A percentile compares a stretch with the other conserved stretches of the same genome.
phyloP scores from a whole-genome alignment of 2,113 vertebrate species.

The Turdus rufiventris region DNA sequence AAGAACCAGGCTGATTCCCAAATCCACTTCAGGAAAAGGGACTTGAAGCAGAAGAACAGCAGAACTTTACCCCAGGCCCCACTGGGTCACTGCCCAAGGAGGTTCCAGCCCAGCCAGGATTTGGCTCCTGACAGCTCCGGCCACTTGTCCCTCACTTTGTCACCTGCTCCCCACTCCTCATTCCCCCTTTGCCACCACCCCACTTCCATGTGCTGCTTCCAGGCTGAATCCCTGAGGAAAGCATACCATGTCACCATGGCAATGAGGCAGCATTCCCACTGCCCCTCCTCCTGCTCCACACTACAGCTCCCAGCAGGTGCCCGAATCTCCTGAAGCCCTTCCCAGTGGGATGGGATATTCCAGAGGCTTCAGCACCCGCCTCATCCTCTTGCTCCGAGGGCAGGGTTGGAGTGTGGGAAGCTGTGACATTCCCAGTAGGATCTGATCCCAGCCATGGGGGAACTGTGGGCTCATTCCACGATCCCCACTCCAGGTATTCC shows the following conservation, averaged over 20 bases:
- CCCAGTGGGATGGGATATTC: background rate
- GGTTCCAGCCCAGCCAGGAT: background rate
- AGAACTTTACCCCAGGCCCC: accelerated
- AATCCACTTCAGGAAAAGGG: accelerated
- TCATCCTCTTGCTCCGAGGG: accelerated
- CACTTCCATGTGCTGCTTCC: accelerated
- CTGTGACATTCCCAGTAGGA: background rate
- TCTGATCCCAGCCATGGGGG: background rate
- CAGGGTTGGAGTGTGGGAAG: background rate
- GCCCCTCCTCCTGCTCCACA: background rate
- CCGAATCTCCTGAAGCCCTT: accelerated
- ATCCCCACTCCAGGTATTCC: background rate
- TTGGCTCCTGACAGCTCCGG: background rate
- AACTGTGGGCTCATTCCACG: accelerated
- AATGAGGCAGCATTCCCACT: background rate
- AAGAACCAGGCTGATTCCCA: background rate
- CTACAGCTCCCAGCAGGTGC: background rate
- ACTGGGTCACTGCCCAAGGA: accelerated
- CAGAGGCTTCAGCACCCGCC: accelerated
- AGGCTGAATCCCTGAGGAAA: background rate
- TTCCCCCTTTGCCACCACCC: background rate
- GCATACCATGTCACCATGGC: background rate
- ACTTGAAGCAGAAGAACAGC: accelerated
- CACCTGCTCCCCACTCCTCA: too few relatives aligned
- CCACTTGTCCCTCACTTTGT: background rate